These are phyloP conservation scores for Hyles vespertilio DNA, from an alignment of 1,140 invertebrate genomes.

Conservation along the genomic window DNA sequence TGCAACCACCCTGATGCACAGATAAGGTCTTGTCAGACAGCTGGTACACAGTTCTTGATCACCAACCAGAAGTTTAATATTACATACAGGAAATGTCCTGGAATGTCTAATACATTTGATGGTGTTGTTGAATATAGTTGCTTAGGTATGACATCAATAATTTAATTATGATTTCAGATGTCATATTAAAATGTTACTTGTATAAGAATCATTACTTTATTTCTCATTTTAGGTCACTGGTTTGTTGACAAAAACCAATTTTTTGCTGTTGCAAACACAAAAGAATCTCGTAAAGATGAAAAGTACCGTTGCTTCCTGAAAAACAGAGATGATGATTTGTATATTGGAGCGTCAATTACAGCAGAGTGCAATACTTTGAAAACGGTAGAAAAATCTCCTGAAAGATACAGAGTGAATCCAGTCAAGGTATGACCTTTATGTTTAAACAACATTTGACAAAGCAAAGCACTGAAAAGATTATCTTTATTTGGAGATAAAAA, in stretches of 20 bases:
- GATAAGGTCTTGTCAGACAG: slow-evolving; percentile 95
- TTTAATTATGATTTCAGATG: background rate
- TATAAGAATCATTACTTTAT: slow-evolving; percentile 11
- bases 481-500: no score
- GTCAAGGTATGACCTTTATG: slow-evolving; percentile 73
- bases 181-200: background rate
- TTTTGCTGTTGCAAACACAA: slow-evolving; percentile 95
- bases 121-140: slow-evolving; percentile 95
- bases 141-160: slow-evolving; percentile 74
- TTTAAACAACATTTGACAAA: no score
- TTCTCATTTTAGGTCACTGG: slow-evolving; percentile 84
- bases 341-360: slow-evolving; percentile 90
- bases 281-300: slow-evolving; percentile 95
- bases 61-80: slow-evolving; percentile 98
- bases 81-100: slow-evolving; percentile 92
- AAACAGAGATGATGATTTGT: slow-evolving; percentile 95
- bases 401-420: slow-evolving; percentile 90
- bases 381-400: slow-evolving; percentile 94
- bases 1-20: slow-evolving; percentile 91
- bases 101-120: slow-evolving; percentile 89
- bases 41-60: slow-evolving; percentile 96
- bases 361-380: slow-evolving; percentile 94
- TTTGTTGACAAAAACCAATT: slow-evolving; percentile 96
- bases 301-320: slow-evolving; percentile 95
- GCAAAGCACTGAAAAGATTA: no score